Evolutionary conservation across 1,140 invertebrate species (phyloP).

Genomic region (Bombus pascuorum): DNA sequence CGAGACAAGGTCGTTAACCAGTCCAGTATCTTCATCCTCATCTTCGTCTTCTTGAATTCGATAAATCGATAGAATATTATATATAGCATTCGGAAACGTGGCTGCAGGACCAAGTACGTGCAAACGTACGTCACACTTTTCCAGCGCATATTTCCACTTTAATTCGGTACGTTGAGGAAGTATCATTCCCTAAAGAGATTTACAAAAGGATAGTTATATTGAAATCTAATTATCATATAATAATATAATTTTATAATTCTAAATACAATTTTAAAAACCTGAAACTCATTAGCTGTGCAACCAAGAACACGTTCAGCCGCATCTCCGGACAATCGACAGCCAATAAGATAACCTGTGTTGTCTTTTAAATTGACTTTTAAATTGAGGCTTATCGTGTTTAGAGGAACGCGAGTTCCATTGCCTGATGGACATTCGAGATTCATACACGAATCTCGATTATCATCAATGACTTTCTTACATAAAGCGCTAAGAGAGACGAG

Average conservation of each 20-base stretch:
- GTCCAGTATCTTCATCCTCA: constrained; percentile 30
- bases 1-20: background rate
- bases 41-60: constrained; percentile 21
- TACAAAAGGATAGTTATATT: background rate
- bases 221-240: background rate
- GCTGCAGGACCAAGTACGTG: constrained; percentile 76
- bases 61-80: constrained; percentile 76
- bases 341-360: constrained; percentile 79
- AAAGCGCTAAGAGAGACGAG: constrained; percentile 70
- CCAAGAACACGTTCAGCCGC: constrained; percentile 75
- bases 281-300: constrained; percentile 70
- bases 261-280: constrained; percentile 55
- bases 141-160: constrained; percentile 73
- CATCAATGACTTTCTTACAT: constrained; percentile 72
- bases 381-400: constrained; percentile 72
- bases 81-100: constrained; percentile 69
- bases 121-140: constrained; percentile 72
- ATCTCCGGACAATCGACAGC: constrained; percentile 75
- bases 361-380: constrained; percentile 80
- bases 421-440: constrained; percentile 80
- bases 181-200: constrained; percentile 68
- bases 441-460: constrained; percentile 77
- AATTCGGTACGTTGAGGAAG: constrained; percentile 66
- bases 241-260: background rate
- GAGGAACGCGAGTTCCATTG: constrained; percentile 72